These are phyloP conservation scores for Morpho deidamia DNA, from an alignment of 2,888 invertebrate genomes.

Conservation along the genomic window DNA sequence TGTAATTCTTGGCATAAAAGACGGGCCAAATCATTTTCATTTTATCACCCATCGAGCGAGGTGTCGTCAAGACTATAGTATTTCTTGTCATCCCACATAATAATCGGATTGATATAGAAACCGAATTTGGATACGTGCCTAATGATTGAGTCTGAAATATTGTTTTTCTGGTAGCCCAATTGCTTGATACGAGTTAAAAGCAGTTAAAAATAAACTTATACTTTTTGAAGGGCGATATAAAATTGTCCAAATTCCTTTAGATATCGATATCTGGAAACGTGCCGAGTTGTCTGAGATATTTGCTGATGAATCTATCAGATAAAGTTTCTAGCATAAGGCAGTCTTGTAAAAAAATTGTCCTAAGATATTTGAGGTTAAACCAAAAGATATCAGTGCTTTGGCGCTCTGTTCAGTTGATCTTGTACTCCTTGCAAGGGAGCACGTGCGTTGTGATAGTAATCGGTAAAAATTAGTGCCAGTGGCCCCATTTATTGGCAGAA, in stretches of 20 bases:
- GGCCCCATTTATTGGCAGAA: too few species aligned
- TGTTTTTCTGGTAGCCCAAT: background rate
- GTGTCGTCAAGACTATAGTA: too few species aligned
- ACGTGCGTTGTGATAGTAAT: background rate
- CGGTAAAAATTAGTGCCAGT: too few species aligned
- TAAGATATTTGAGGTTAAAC: background rate
- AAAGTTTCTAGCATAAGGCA: background rate
- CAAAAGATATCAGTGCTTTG: background rate
- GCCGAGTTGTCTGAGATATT: background rate
- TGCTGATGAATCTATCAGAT: background rate
- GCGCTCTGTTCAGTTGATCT: constrained; percentile 3
- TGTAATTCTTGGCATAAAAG: background rate
- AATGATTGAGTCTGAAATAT: background rate
- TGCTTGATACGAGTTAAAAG: background rate
- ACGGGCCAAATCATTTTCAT: background rate
- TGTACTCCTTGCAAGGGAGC: constrained; percentile 3
- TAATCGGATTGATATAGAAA: background rate
- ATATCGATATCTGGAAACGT: background rate
- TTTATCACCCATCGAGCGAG: too few species aligned
- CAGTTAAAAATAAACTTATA: background rate
- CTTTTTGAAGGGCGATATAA: background rate
- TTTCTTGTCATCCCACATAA: too few species aligned
- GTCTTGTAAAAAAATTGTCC: background rate
- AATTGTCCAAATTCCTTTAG: background rate
- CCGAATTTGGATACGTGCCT: constrained; percentile 5